Evolutionary conservation across 1,140 invertebrate species (phyloP), one percentile per base, ranked within the genome.

Genomic region (Lutraria rhynchaena): DNA sequence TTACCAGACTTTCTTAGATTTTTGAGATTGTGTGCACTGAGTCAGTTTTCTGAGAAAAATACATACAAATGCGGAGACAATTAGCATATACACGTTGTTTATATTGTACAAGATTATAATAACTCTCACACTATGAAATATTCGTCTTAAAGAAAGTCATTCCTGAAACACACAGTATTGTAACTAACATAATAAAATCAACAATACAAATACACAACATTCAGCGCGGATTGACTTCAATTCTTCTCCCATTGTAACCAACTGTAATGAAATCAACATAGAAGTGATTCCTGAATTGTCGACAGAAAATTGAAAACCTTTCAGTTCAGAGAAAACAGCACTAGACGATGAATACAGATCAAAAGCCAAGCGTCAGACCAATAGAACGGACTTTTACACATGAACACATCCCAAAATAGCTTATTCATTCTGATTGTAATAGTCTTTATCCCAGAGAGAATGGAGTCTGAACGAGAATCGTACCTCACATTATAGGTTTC

Each of bases 271-370:
- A 55, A 55, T 71, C 69, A 71, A 55, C 49, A 71, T 71, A 71
- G 31, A 41, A 37, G 49, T 71, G 69, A 71, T 71, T 71, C 49
- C 69, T 41, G 53, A 57, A 71, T 71, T 71, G 69, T 71, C 35
- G 49, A 27, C 46, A 46, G 46, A 71, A 71, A 71, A 71, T 71
- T 71, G 69, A 71, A 71, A 71, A 71, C 29, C 49, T 55, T 71
- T 71, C 69, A 71, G 53, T 71, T 55, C 69, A 51, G 51, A 55
- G 37, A 46, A 71, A 27, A 55, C 69, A 2, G 33, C 49, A 24
- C n/a, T 22, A 17, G 46, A 55, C 4, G 1, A 49, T 71, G 69
- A 71, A 55, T 71, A 57, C 49, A 57, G 69, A 71, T 71, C 69
- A 71, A 71, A 71, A 57, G 69, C 69, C 41, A 13, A 31, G 29